phyloP scores from a whole-genome alignment of 2,888 invertebrate genomes.

The Odontomyia ornata region DNA sequence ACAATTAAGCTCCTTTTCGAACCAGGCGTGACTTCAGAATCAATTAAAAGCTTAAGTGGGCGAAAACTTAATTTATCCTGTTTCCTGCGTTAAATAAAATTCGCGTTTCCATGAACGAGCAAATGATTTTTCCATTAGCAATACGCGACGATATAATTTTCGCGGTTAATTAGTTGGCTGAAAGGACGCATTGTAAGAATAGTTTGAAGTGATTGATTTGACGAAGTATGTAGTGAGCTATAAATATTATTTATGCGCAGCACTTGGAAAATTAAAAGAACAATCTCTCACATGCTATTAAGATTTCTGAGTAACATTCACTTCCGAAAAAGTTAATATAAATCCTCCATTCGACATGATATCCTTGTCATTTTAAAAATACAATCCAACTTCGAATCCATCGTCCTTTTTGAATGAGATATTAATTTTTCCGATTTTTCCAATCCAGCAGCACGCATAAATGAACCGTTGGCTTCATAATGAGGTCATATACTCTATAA shows the following conservation, averaged over 20 bases:
- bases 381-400: too few relatives aligned
- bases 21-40: constrained; percentile 49
- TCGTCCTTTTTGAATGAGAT: too few relatives aligned
- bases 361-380: too few relatives aligned
- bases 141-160: neutral
- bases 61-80: constrained; percentile 42
- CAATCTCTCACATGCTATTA: too few relatives aligned
- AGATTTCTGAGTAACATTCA: too few relatives aligned
- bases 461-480: neutral
- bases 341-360: too few relatives aligned
- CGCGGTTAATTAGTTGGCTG: constrained; percentile 36
- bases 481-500: constrained; percentile 10
- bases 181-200: neutral
- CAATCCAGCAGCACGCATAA: too few relatives aligned
- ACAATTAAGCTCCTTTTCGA: constrained; percentile 50
- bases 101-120: neutral
- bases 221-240: too few relatives aligned
- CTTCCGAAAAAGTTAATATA: too few relatives aligned
- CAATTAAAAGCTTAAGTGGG: constrained; percentile 50
- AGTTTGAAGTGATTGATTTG: neutral
- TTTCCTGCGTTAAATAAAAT: neutral
- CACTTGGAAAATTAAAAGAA: too few relatives aligned
- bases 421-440: too few relatives aligned
- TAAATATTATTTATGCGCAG: too few relatives aligned
- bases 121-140: neutral